Evolutionary conservation across 1,140 invertebrate species (phyloP).

Genomic region (Drosophila guanche): DNA sequence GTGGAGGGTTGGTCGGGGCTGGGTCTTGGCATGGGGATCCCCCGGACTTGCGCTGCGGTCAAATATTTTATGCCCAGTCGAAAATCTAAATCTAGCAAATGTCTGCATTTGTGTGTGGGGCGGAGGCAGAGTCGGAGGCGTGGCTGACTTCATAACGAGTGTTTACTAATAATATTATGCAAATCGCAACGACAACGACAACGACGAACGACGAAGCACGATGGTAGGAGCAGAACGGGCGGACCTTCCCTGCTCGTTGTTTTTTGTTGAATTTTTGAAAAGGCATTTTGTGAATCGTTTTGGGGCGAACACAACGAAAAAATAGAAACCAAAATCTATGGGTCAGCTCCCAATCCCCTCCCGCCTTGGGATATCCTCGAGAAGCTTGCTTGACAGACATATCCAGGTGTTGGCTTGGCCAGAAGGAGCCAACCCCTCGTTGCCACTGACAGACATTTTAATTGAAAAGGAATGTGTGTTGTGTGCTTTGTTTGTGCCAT

Average conservation of each 20-base stretch:
- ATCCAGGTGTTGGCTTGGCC: slow-evolving; percentile 56
- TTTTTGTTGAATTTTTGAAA: slow-evolving; percentile 76
- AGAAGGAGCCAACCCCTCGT: slow-evolving; percentile 18
- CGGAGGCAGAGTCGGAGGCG: slow-evolving; percentile 4
- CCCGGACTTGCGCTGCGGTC: slow-evolving; percentile 67
- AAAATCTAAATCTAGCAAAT: slow-evolving; percentile 79
- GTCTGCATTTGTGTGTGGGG: slow-evolving; percentile 64
- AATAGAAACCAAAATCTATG: slow-evolving; percentile 28
- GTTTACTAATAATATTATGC: slow-evolving; percentile 83
- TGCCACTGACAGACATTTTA: slow-evolving; percentile 70
- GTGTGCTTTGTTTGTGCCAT: slow-evolving; percentile 20
- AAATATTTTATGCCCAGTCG: slow-evolving; percentile 77
- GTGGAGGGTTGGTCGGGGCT: slow-evolving; percentile 5
- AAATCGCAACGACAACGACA: slow-evolving; percentile 60
- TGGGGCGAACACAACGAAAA: slow-evolving; percentile 23
- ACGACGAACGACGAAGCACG: slow-evolving; percentile 12
- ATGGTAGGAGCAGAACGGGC: slow-evolving; percentile 2
- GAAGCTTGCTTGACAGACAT: slow-evolving; percentile 64
- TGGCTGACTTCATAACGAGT: slow-evolving; percentile 77
- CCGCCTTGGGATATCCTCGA: slow-evolving; percentile 7
- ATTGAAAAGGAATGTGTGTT: slow-evolving; percentile 74
- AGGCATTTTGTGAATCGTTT: slow-evolving; percentile 78
- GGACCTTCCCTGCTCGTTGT: slow-evolving; percentile 14
- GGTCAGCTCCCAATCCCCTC: background rate
- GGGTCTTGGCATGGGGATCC: background rate